These are phyloP conservation scores for Stichodactyla helianthus DNA, from an alignment of 64 coral and sea anemone genomes.

Conservation along the genomic window DNA sequence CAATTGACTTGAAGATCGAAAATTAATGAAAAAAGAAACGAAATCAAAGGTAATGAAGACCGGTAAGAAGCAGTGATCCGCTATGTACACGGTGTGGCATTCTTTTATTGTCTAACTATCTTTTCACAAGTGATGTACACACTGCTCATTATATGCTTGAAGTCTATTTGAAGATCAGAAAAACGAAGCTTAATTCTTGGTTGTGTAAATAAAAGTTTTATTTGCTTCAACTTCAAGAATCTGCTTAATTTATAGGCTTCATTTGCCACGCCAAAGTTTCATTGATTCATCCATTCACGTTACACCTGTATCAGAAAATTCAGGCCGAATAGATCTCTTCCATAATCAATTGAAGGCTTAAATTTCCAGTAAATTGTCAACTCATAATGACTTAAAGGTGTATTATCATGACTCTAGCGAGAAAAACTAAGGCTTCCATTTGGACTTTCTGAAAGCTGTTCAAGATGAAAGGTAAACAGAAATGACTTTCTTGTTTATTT, in stretches of 20 bases:
- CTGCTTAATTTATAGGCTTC: not conserved
- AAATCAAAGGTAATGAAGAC: not conserved
- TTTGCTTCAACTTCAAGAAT: not conserved
- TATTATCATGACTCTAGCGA: no score
- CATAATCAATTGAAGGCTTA: no score
- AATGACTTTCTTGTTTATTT: no score
- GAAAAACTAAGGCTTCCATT: no score
- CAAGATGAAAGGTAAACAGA: no score
- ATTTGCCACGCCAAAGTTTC: not conserved
- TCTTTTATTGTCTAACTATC: not conserved
- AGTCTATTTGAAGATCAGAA: not conserved
- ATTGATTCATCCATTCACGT: no score
- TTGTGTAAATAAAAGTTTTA: not conserved
- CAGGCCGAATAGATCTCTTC: no score
- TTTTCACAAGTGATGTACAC: not conserved
- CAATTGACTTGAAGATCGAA: not conserved
- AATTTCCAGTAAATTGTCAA: no score
- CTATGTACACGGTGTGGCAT: not conserved
- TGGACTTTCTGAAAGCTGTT: no score
- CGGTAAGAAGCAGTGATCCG: conserved; percentile 1
- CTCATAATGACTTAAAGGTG: no score
- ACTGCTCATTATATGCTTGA: not conserved
- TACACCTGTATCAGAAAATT: no score
- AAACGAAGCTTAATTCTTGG: not conserved
- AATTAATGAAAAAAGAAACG: not conserved